Base-by-base conservation (phyloP, 1,140 invertebrate species). In the Drosophila baimaii region DNA sequence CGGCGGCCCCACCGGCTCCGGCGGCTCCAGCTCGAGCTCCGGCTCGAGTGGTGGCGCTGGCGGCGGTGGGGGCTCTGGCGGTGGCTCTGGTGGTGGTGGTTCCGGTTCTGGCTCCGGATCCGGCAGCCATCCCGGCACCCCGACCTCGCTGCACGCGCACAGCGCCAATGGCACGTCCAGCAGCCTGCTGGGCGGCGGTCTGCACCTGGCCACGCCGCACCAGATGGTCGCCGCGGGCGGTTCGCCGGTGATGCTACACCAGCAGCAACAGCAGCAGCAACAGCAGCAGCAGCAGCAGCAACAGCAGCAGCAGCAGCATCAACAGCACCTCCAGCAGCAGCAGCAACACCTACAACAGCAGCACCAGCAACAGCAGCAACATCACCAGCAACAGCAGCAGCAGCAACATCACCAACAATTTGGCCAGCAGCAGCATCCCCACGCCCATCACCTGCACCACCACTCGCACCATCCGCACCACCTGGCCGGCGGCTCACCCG, bases 41-140 rank as follows among this genome's bases (percentile, higher is more conserved):
- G 61, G 90, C 37, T 51, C 54, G 62, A 73, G 57, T 44, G 65
- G 92, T 89, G 55, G 79, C 89, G 82, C 91, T 61, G 91, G 92
- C 8, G 29, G 13, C 17, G 79, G 27, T 13, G 25, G 49, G 23
- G 63, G 46, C 19, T 35, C 64, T 43, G 27, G 64, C 31, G 46
- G 37, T 19, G 59, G 66, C 33, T 21, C 61, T 25, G 21, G 89
- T 91, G 19, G 71, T 90, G 82, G 90, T 13, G 17, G 46, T 43
- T 63, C 73, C 43, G 66, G 46, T 52, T 44, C 46, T n/a, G 59
- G 91, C 86, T 46, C 79, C 84, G 84, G 91, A 17, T 69, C 68
- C 33, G 65, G 91, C 59, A 92, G 92, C 83, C 92, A 92, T 83
- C 92, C 92, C 62, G 89, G 91, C 73, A 92, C 91, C 62, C 91